Base-by-base conservation (phyloP, 2,888 invertebrate species). In the Emmelina monodactyla region DNA sequence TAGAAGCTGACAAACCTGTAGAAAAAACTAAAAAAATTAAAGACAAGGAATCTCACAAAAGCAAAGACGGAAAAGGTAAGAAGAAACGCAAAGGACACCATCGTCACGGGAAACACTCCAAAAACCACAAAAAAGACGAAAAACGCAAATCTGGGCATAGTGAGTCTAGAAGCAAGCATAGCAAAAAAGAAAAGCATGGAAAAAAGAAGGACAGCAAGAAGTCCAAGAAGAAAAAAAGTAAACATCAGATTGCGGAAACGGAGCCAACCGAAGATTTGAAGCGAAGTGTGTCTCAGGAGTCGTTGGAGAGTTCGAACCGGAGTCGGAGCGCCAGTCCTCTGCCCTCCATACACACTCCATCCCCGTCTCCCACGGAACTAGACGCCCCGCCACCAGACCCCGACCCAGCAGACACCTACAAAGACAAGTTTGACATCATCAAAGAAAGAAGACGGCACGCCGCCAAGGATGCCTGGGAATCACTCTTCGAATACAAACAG, bases 381-480 rank as follows among this genome's bases (percentile, higher is more conserved):
- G 57, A 62, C 6, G 49, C 49, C 10, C 37, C 42, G 3, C 42
- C 42, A 30, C 41, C 29, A 4, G 10, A 40, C 32, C 38, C 25
- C 6, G 71, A 78, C 33, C 57, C 71, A 5, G 6, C 11, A 3
- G 69, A 79, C 37, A 78, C 78, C 40, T 62, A 65, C 31, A 81
- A 82, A 55, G 85, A 85, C 49, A 85, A 85, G 54, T 85, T 83
- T 51, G 85, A 85, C 49, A 75, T 83, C 54, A 82, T 83, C 39
- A 81, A 88, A 61, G 82, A 85, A 62, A 62, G 87, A 44, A 55
- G 85, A 50, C 75, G 82, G 55, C 65, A 85, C 49, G 68, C 82
- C 28, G 70, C 69, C 14, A 68, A 72, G 47, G 72, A 75, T 44
- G 70, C 76, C 11, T 76, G 73, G 66, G 73, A 80, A 41, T 71